These are phyloP conservation scores for Oreotragus oreotragus DNA, from an alignment of 2,113 vertebrate species.

Conservation along the genomic window DNA sequence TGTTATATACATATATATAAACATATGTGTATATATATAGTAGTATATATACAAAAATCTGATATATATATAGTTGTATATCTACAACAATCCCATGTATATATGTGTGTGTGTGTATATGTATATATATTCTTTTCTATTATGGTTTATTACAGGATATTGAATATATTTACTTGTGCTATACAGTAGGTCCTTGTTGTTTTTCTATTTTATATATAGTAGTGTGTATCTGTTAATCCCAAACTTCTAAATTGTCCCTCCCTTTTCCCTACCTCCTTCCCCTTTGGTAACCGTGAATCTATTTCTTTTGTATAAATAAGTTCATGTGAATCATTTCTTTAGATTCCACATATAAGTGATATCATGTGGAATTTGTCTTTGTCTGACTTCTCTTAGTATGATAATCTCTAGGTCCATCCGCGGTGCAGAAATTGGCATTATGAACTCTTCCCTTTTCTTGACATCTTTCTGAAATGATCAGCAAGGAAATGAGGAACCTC, in stretches of 20 bases:
- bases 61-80: not conserved
- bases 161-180: not conserved
- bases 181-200: not conserved
- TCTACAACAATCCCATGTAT: not conserved
- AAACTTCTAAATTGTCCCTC: not conserved
- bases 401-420: not conserved
- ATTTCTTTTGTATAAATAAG: not conserved
- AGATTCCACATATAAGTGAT: not conserved
- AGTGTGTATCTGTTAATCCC: not conserved
- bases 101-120: fast-evolving
- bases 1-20: not conserved
- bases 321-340: not conserved
- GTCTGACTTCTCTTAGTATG: not conserved
- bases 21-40: not conserved
- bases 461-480: not conserved
- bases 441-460: not conserved
- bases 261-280: not conserved
- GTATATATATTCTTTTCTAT: not conserved
- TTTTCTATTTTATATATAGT: not conserved
- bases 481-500: not conserved
- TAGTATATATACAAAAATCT: not conserved
- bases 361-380: not conserved
- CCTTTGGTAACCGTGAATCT: not conserved
- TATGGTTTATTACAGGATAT: not conserved
- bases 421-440: not conserved